Evolutionary conservation across 2,113 vertebrate species (phyloP).

Genomic region (Pipa parva): DNA sequence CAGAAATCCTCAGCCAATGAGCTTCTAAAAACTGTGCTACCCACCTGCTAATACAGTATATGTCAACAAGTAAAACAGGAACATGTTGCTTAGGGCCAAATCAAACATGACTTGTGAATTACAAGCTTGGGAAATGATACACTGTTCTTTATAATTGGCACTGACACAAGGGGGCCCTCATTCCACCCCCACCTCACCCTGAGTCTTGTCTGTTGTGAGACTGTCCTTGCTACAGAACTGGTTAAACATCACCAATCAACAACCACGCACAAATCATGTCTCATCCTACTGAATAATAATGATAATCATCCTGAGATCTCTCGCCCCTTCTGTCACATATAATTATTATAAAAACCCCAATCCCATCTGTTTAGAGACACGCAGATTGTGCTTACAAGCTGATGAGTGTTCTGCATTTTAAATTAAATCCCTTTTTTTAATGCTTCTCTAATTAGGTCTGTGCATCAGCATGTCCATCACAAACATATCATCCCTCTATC

Average conservation of each 20-base stretch:
- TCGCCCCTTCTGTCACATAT: constrained; percentile 10
- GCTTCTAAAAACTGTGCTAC: no score
- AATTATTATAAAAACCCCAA: constrained; percentile 33
- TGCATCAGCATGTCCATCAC: not conserved
- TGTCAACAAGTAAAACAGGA: no score
- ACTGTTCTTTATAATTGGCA: not conserved
- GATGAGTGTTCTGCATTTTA: not conserved
- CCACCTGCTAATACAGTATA: no score
- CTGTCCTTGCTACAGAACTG: not conserved
- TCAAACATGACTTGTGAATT: no score
- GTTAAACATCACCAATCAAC: not conserved
- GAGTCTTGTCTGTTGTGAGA: not conserved
- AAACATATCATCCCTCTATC: not conserved
- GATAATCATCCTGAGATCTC: constrained; percentile 11
- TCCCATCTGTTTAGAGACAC: constrained; percentile 38
- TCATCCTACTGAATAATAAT: constrained; percentile 1
- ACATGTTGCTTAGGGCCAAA: no score
- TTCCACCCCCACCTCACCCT: not conserved
- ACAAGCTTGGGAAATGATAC: not conserved
- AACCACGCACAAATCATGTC: not conserved
- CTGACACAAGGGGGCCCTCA: not conserved
- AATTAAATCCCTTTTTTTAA: not conserved
- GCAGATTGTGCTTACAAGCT: constrained; percentile 8
- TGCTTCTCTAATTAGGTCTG: not conserved
- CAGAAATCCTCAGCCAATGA: no score